Evolutionary conservation across 2,797 vertebrate genomes (phyloP).

Genomic region (Rhabdophis nuchalis): DNA sequence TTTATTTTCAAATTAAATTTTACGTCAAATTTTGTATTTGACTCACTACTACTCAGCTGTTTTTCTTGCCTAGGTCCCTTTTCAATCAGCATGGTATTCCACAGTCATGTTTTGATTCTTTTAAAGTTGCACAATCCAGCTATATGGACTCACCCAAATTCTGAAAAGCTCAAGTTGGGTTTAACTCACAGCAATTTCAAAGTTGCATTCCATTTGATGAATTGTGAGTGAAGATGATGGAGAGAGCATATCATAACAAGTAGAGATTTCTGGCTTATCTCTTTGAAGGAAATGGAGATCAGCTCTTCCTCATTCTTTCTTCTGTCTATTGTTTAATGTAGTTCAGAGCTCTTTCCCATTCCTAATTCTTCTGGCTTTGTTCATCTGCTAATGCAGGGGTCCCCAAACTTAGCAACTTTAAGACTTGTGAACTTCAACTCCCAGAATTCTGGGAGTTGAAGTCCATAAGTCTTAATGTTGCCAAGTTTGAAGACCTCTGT

Average conservation of each 20-base stretch:
- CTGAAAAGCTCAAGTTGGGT: neutral
- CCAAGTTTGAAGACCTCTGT: too few relatives aligned
- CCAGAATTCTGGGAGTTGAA: too few relatives aligned
- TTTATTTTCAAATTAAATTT: neutral
- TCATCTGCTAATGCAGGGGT: neutral
- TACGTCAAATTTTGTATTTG: neutral
- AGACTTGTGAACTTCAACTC: too few relatives aligned
- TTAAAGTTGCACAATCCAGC: neutral
- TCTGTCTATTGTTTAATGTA: neutral
- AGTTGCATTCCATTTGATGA: neutral
- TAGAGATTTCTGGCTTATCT: neutral
- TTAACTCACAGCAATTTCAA: neutral
- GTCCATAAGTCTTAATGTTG: too few relatives aligned
- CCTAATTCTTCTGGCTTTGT: neutral
- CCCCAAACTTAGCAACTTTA: too few relatives aligned
- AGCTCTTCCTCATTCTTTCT: neutral
- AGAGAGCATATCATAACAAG: neutral
- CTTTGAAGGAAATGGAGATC: neutral
- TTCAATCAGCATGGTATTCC: neutral
- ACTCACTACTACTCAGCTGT: neutral
- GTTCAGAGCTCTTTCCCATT: neutral
- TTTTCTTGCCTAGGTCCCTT: neutral
- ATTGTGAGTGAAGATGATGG: neutral
- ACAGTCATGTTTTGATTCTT: neutral
- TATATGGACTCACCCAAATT: neutral